Conservation (phyloP, 2,113 vertebrate species). For the Leptodactylus fuscus region DNA sequence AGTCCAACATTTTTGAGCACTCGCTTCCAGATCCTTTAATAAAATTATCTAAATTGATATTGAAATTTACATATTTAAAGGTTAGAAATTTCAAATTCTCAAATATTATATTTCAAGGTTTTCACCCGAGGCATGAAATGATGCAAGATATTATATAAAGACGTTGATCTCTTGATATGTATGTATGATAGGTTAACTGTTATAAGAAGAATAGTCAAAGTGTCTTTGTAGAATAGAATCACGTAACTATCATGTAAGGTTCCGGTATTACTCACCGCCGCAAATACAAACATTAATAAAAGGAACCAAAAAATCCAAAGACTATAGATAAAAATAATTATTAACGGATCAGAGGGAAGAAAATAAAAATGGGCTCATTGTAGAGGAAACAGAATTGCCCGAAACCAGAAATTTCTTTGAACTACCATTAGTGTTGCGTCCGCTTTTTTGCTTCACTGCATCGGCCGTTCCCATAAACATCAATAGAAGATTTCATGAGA, state of each 20-base stretch:
- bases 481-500: no score
- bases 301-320: neutral
- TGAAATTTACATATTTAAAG: neutral
- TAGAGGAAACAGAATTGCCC: neutral
- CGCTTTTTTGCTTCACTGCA: neutral
- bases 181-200: no score
- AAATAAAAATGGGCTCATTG: neutral
- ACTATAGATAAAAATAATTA: neutral
- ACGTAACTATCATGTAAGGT: neutral
- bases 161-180: no score
- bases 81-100: neutral
- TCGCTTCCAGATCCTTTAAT: neutral
- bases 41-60: neutral
- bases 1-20: neutral
- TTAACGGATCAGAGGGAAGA: neutral
- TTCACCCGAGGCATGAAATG: neutral
- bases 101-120: neutral
- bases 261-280: neutral
- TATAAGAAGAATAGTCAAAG: no score
- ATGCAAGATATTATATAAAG: neutral
- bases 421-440: neutral
- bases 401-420: neutral
- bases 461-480: neutral
- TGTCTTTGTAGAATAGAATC: neutral
- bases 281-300: neutral